Evolutionary conservation across 2,888 invertebrate genomes (phyloP), one percentile per base, ranked within the genome.

Genomic region (Orchesellides sinensis): DNA sequence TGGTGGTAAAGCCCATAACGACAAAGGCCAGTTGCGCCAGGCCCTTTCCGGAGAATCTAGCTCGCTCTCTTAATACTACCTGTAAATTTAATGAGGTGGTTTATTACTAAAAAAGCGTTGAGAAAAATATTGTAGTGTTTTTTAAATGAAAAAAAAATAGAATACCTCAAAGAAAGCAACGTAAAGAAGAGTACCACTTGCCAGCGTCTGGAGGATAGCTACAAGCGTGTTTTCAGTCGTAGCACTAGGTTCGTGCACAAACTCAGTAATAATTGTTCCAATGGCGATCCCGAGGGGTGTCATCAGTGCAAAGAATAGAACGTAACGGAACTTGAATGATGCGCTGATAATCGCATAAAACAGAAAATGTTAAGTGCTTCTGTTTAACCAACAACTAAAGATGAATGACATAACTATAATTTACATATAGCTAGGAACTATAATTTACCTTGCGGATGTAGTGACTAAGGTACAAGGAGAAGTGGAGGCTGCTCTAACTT

Each of bases 401-500:
- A 6, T 32, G 5, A 6, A 32, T 32, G n/a, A n/a, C n/a, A n/a
- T 32, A 32, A 32, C 10, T 6, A 32, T 32, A 32, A 32, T 32
- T 32, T 6, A 10, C 32, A 6, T 32, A 5, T 32, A 6, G 32
- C 5, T 32, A 6, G 32, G 10, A 32, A n/a, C n/a, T n/a, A n/a
- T n/a, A 32, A 32, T 23, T 23, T 56, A 86, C 86, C 86, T 87
- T 56, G 86, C 79, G 23, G 88, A 88, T 10, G 88, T 88, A 17
- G 84, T 84, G 21, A 88, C 88, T 54, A 87, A 81, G 47, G 88
- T 86, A 79, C 88, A 88, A 3, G 85, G 82, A 19, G 87, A 87
- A 10, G 88, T 73, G 14, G 88, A 84, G 2, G 88, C 88, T 72
- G 79, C 83, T 61, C 88, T 72, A 61, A 96, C 90, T 89, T 96